Conservation (phyloP, 2,113 vertebrate genomes). For the Myotis lucifugus region DNA sequence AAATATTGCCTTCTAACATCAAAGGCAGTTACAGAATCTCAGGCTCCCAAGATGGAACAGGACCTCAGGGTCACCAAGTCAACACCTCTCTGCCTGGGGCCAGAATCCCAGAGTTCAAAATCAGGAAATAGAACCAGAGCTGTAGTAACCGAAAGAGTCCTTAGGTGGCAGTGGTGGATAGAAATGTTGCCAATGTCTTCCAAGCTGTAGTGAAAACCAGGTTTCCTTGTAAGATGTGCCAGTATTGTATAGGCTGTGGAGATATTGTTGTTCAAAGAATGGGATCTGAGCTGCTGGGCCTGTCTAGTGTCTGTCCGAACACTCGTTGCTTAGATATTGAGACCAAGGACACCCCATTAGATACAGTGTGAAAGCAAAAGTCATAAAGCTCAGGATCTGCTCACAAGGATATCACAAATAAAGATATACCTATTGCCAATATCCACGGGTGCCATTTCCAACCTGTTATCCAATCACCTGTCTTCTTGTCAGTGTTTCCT, state of each 20-base stretch:
- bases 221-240: background rate
- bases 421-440: background rate
- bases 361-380: background rate
- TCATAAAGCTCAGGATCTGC: background rate
- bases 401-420: background rate
- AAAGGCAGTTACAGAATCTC: background rate
- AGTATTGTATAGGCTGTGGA: background rate
- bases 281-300: background rate
- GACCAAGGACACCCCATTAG: background rate
- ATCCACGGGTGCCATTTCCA: background rate
- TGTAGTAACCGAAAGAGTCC: background rate
- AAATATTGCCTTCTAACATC: background rate
- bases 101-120: background rate
- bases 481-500: too few species aligned
- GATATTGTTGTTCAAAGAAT: background rate
- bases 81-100: background rate
- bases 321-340: background rate
- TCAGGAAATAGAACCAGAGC: background rate
- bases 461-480: background rate
- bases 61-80: background rate
- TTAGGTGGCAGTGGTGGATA: slow-evolving; percentile 43
- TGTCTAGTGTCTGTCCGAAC: background rate
- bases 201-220: too few species aligned
- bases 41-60: background rate
- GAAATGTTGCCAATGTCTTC: background rate